Conservation (phyloP, 2,888 invertebrate genomes). For the Drosophila vallismaia region DNA sequence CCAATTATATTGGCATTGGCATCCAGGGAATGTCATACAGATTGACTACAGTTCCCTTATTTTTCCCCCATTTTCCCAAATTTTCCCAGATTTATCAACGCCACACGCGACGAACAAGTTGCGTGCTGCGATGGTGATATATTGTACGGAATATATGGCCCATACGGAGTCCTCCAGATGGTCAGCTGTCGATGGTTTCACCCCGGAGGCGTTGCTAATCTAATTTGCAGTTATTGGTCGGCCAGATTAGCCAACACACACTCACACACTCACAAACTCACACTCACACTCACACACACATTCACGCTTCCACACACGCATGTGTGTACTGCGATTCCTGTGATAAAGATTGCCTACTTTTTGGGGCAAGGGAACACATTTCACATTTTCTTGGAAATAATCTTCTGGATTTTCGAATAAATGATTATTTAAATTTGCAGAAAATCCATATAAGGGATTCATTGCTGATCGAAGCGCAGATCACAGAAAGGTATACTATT, state of each 20-base stretch:
- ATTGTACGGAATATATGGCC: constrained; percentile 11
- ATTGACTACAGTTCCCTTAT: constrained; percentile 50
- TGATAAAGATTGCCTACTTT: constrained; percentile 41
- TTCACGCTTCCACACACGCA: not conserved
- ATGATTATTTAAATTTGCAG: not conserved
- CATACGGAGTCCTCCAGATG: constrained; percentile 3
- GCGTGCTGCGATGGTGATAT: constrained; percentile 23
- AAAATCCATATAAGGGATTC: not conserved
- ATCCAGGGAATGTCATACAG: constrained; percentile 60
- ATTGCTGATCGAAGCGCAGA: too few relatives aligned
- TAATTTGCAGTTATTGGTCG: constrained; percentile 76
- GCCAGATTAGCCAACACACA: constrained; percentile 59
- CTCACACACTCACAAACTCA: too few relatives aligned
- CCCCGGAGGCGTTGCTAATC: constrained; percentile 67
- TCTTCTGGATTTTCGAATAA: not conserved
- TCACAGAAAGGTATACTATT: too few relatives aligned
- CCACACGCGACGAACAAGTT: constrained; percentile 56
- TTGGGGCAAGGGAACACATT: constrained; percentile 7
- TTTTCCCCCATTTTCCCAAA: not conserved
- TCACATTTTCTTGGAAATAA: not conserved
- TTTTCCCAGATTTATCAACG: constrained; percentile 64
- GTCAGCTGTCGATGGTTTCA: constrained; percentile 13
- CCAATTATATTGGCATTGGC: constrained; percentile 45
- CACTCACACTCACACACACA: too few relatives aligned
- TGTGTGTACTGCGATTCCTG: constrained; percentile 68